A percentile compares a stretch with the other conserved stretches of the same genome.
These are phyloP conservation scores for Orientallactaga bullata DNA, from an alignment of 2,113 vertebrate species.

Conservation along the genomic window DNA sequence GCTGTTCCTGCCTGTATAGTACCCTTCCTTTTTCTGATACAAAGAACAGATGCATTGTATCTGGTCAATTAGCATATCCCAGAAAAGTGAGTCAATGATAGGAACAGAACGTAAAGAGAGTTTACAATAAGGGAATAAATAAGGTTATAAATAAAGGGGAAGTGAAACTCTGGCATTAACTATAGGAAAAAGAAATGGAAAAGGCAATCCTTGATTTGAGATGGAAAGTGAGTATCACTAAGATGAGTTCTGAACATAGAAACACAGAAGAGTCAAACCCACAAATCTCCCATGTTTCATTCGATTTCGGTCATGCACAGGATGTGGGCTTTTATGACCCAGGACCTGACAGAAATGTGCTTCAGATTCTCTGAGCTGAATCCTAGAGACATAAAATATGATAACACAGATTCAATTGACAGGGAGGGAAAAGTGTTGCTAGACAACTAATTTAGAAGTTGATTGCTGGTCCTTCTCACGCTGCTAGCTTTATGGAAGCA, in stretches of 20 bases:
- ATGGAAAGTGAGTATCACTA: background rate
- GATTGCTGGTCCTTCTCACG: background rate
- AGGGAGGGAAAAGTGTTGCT: background rate
- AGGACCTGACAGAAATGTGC: background rate
- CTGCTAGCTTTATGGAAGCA: background rate
- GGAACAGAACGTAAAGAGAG: background rate
- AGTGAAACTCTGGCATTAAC: background rate
- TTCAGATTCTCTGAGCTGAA: background rate
- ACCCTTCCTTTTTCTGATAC: fast-evolving
- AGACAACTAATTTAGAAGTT: background rate
- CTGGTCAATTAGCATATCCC: background rate
- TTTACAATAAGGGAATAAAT: background rate
- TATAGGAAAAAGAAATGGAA: background rate
- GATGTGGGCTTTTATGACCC: background rate
- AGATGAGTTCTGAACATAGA: background rate
- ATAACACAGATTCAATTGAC: background rate
- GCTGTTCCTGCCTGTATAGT: fast-evolving
- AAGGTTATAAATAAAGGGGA: background rate
- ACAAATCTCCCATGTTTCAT: background rate
- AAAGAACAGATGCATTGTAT: background rate
- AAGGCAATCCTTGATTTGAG: background rate
- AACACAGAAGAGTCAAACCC: background rate
- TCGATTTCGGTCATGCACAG: background rate
- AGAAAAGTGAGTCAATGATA: background rate
- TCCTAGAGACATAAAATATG: background rate